Evolutionary conservation across 1,140 invertebrate species (phyloP), one percentile per base, ranked within the genome.

Genomic region (Sarcophaga bullata): DNA sequence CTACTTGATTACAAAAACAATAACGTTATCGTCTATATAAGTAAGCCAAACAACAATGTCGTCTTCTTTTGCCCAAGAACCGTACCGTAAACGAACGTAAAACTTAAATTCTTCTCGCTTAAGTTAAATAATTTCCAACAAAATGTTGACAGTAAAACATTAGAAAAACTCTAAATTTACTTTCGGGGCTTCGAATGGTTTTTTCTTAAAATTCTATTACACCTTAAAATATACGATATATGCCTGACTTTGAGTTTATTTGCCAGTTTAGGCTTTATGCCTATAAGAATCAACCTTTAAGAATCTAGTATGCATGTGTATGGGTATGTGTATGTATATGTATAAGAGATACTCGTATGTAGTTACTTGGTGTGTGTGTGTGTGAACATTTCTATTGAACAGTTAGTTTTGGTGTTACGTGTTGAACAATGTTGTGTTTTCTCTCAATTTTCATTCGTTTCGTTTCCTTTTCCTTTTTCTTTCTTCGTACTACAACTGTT

Each of bases 201-300:
- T 68, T 68, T 68, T 68, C 62, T 25, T 68, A 68, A 68, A 68
- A 68, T 68, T 68, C 62, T 25, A 68, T 68, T 68, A 68, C n/a
- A 68, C 62, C 62, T 68, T 19, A 68, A 68, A 68, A 25, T 68
- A 25, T 68, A 68, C 62, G 17, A 68, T 17, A 9, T 68, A 25
- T 19, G 62, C 17, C 17, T 68, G 62, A 68, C 62, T 68, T 68
- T 68, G 0, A 68, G 62, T 68, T 68, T 68, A 68, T 68, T 68
- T 68, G 62, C 19, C 19, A 19, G n/a, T n/a, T 68, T 68, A 68
- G 62, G 19, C 62, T 68, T 68, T 68, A 19, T 68, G 62, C 62
- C 62, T 68, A 68, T 68, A 68, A 68, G 17, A n/a, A 37, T 37
- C 25, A 37, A 4, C 4, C 25, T 37, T 37, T 37, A 37, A 37